Evolutionary conservation across 1,140 invertebrate genomes (phyloP).

Genomic region (Fragariocoptes setiger): DNA sequence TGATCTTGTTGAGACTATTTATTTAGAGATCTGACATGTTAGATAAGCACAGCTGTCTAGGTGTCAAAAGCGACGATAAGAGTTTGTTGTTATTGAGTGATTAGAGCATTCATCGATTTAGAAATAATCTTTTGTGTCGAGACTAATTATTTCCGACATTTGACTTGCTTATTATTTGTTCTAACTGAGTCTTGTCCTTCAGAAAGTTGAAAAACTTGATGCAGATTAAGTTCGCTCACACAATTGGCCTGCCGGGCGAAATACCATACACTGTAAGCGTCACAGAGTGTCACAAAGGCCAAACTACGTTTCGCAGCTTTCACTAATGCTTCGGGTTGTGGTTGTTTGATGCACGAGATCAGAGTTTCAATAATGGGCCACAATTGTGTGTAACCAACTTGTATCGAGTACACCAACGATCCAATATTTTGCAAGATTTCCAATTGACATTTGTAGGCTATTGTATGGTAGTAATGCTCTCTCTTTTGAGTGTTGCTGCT

Average conservation of each 20-base stretch:
- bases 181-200: no score
- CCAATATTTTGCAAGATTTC: constrained; percentile 5
- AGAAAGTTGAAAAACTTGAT: neutral
- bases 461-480: neutral
- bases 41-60: no score
- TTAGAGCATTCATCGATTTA: no score
- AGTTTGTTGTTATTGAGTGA: no score
- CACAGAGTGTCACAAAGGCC: neutral
- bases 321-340: neutral
- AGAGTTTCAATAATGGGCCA: constrained; percentile 4
- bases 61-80: no score
- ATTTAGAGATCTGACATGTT: no score
- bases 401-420: constrained; percentile 1
- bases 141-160: no score
- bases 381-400: constrained; percentile 1
- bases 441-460: constrained; percentile 5
- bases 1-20: no score
- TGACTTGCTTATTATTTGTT: no score
- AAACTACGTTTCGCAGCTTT: neutral
- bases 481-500: neutral
- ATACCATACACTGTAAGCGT: neutral
- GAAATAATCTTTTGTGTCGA: no score
- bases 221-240: neutral
- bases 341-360: neutral
- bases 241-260: neutral